A percentile compares a stretch with the other conserved stretches of the same genome.
Conservation (phyloP, 1,140 invertebrate genomes). For the Conus ventricosus region DNA sequence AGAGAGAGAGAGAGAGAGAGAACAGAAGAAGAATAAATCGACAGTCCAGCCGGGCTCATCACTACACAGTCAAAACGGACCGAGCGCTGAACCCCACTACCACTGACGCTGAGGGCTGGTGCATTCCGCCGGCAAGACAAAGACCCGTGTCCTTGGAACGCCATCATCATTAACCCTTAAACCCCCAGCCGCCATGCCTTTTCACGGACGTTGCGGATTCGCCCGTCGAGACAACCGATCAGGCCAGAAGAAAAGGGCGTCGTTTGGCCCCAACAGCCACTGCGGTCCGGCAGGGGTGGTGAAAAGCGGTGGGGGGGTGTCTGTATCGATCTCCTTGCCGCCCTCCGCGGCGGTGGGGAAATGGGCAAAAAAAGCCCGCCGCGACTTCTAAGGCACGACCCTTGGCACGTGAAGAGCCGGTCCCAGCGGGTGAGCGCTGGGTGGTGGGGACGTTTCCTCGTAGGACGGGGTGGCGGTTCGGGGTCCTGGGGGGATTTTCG, state of each 20-base stretch:
- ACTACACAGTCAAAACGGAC: too few species aligned
- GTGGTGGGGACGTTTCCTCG: neutral
- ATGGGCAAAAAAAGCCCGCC: neutral
- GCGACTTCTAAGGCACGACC: neutral
- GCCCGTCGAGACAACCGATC: neutral
- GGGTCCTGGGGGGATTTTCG: neutral
- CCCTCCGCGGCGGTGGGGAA: too few species aligned
- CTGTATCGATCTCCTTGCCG: too few species aligned
- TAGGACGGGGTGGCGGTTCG: neutral
- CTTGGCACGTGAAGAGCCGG: slow-evolving; percentile 8
- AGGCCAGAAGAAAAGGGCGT: neutral
- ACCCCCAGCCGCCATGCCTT: neutral
- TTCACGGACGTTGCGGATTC: neutral
- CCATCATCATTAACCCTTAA: neutral
- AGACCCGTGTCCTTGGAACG: too few species aligned
- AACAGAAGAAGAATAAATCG: too few species aligned
- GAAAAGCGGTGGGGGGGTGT: neutral
- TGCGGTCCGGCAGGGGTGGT: neutral
- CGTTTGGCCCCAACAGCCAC: neutral
- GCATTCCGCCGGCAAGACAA: too few species aligned
- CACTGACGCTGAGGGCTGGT: too few species aligned
- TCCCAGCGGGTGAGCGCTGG: neutral
- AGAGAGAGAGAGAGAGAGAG: too few species aligned
- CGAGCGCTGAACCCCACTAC: too few species aligned
- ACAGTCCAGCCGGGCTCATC: too few species aligned